phyloP scores from a whole-genome alignment of 2,113 vertebrate genomes.

The Egretta garzetta region DNA sequence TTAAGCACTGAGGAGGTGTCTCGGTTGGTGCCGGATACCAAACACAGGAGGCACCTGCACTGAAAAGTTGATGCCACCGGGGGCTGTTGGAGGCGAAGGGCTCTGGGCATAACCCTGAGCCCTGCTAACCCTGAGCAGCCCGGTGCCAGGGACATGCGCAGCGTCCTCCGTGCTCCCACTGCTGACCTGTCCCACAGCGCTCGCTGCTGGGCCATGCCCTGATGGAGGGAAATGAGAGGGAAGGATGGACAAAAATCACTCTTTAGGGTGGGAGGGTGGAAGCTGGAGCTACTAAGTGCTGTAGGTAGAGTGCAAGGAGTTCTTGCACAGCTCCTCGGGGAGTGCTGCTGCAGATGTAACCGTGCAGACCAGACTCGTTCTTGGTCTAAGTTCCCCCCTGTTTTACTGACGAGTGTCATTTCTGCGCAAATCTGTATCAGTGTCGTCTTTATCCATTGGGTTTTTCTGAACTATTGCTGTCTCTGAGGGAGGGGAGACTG shows the following conservation, averaged over 20 bases:
- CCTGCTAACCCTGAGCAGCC: neutral
- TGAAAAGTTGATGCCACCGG: neutral
- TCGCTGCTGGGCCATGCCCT: neutral
- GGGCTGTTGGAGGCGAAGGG: accelerated
- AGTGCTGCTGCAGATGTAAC: neutral
- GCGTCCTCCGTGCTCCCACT: neutral
- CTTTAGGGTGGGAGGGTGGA: neutral
- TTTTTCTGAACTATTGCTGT: neutral
- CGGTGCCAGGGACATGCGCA: accelerated
- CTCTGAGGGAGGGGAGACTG: neutral
- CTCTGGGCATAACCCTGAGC: accelerated
- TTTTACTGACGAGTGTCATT: neutral
- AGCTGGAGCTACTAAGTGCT: neutral
- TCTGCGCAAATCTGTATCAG: neutral
- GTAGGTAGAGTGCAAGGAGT: neutral
- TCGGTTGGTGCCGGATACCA: accelerated
- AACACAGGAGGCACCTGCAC: neutral
- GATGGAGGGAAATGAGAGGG: neutral
- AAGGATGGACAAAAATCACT: neutral
- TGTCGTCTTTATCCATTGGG: neutral
- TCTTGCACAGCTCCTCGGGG: neutral
- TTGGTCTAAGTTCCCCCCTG: neutral
- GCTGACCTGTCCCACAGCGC: neutral
- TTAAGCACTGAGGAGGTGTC: neutral
- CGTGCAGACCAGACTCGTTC: neutral